Base-by-base conservation (phyloP, 2,888 invertebrate genomes). In the Hypsopygia costalis region DNA sequence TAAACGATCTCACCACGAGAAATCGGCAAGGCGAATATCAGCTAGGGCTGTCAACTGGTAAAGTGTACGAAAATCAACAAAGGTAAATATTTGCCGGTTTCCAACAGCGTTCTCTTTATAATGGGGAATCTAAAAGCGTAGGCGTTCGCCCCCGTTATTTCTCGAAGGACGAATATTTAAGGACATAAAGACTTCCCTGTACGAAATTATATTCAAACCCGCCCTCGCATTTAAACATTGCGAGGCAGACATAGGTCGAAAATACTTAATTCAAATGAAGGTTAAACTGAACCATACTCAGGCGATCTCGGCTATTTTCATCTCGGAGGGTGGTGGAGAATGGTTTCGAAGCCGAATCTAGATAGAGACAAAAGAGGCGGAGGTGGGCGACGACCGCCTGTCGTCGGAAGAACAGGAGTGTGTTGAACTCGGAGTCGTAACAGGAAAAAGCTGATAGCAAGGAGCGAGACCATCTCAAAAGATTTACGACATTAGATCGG, bases 401-500 rank as follows among this genome's bases (percentile, higher is more conserved):
- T n/a, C 35, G 36, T 27, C 11, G 6, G 32, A 22, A 32, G 29
- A 58, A 57, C 55, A 62, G 48, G 55, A 60, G 66, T 67, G 72
- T 74, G 65, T 70, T 75, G 68, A 72, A 72, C 72, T 67, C 61
- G 43, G 49, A 54, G 55, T 52, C 53, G 55, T 60, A 65, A 68
- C 68, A 71, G 69, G 69, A 72, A 71, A 72, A 64, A 53, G 63
- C 58, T 62, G 68, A 68, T 64, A 62, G 57, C 43, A 47, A 50
- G 51, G 51, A 59, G 58, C 54, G 50, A 57, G 52, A 56, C 46
- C 62, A 59, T 54, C 60, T 62, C 55, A 36, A 41, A 48, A 67
- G 77, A 76, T 79, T 79, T 75, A 76, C 70, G 71, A 66, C 58
- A 55, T 55, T 55, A 57, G 61, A 61, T 62, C 69, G 61, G 69